Evolutionary conservation across 2,888 invertebrate species (phyloP), one percentile per base, ranked within the genome.

Genomic region (Melolontha melolontha): DNA sequence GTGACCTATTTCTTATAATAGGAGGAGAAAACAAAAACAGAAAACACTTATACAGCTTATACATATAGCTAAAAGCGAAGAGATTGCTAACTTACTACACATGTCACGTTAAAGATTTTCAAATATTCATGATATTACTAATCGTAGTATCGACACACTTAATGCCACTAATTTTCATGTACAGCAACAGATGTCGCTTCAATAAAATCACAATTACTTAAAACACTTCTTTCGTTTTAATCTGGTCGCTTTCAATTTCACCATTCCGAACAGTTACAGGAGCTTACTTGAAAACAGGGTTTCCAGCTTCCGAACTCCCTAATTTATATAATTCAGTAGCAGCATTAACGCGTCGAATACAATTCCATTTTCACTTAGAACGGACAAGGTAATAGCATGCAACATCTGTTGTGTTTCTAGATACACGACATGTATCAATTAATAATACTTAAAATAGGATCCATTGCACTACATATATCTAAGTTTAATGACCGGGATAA

Each of bases 401-500:
- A 62, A 59, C 41, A 67, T 62, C 34, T 67, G 49, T n/a, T 62
- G 42, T 16, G n/a, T 59, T n/a, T 57, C 41, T 27, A 52, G 41
- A 64, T 42, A 52, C 52, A 57, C 52, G 22, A 11, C 10, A 64
- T 34, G 22, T 51, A 40, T 12, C 12, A 12, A 55, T 66, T 34
- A 50, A 41, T 62, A 67, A 67, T 67, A 66, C 54, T 57, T 29
- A 67, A 67, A 44, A 66, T 67, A 67, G 62, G 62, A 67, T 34
- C 52, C 54, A 68, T 68, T 68, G 68, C 68, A 68, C 68, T 68
- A 68, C 65, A 42, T 41, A 51, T 27, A 49, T 63, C 51, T 40
- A 29, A 14, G 12, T 54, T 65, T 54, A 68, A 59, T 68, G 68
- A 50, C 68, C 68, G n/a, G 73, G 70, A 54, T 73, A 73, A 62